Percentiles rank a stretch among this genome's conserved stretches.
Evolutionary conservation across 2,113 vertebrate species (phyloP).

Genomic region (Eidolon helvum): DNA sequence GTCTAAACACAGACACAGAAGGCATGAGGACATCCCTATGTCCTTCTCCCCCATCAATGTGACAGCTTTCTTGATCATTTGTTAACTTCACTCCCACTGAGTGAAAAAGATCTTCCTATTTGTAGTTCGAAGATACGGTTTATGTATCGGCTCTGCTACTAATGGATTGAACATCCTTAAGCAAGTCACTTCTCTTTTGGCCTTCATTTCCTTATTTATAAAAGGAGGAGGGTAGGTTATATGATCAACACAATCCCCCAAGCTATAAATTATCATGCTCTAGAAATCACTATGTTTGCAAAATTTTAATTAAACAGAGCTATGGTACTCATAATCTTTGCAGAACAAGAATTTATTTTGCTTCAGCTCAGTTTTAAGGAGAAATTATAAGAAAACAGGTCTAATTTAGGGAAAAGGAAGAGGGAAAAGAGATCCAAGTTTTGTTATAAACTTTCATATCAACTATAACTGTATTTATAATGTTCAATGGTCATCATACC

Average conservation of each 20-base stretch:
- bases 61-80: neutral
- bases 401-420: neutral
- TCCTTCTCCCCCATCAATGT: neutral
- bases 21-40: neutral
- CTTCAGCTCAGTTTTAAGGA: neutral
- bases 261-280: neutral
- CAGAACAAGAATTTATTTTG: neutral
- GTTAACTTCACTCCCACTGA: neutral
- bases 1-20: neutral
- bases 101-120: neutral
- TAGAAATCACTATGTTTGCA: neutral
- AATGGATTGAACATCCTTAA: neutral
- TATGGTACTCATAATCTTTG: neutral
- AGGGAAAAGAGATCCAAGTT: neutral
- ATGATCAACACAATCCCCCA: neutral
- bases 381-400: neutral
- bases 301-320: neutral
- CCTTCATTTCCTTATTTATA: neutral
- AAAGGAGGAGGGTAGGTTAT: neutral
- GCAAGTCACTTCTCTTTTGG: neutral
- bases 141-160: neutral
- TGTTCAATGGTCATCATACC: neutral
- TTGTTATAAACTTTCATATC: neutral
- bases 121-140: neutral
- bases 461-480: neutral